A percentile compares a stretch with the other conserved stretches of the same genome.
phyloP scores from a whole-genome alignment of 2,888 invertebrate genomes.

The Hedya salicella region DNA sequence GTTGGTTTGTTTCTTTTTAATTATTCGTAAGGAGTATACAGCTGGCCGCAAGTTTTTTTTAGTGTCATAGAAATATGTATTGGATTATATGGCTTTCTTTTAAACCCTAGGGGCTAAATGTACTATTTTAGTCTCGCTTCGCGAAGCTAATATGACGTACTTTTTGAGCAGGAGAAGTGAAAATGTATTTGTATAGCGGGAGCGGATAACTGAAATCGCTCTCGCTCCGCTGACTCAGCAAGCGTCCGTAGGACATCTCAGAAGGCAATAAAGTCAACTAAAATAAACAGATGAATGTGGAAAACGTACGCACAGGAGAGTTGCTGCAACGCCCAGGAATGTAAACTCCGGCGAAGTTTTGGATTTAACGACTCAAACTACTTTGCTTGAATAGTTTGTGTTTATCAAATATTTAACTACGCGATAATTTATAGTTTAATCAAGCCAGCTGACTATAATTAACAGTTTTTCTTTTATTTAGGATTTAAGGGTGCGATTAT shows the following conservation, averaged over 20 bases:
- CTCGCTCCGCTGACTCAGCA: constrained; percentile 11
- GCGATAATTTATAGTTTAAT: constrained; percentile 6
- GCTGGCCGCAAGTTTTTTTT: no score
- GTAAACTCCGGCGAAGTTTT: constrained; percentile 30
- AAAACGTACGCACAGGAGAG: constrained; percentile 39
- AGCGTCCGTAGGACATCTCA: constrained; percentile 34
- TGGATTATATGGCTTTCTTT: no score
- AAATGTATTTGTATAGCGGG: no score
- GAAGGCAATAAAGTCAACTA: constrained; percentile 40
- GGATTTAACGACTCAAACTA: constrained; percentile 33
- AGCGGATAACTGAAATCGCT: no score
- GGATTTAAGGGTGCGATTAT: no score
- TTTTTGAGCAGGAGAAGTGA: no score
- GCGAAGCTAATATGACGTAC: no score
- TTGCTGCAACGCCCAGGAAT: constrained; percentile 40
- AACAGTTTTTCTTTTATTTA: neutral
- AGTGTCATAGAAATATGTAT: no score
- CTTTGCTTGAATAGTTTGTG: constrained; percentile 26
- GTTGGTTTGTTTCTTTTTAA: no score
- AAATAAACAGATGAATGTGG: constrained; percentile 44
- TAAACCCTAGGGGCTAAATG: no score
- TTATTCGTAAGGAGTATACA: no score
- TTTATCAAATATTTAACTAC: constrained; percentile 30
- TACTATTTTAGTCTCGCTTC: no score
- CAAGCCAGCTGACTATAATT: neutral